Conservation (phyloP, 1,140 invertebrate species). For the Drosophila paulistorum region DNA sequence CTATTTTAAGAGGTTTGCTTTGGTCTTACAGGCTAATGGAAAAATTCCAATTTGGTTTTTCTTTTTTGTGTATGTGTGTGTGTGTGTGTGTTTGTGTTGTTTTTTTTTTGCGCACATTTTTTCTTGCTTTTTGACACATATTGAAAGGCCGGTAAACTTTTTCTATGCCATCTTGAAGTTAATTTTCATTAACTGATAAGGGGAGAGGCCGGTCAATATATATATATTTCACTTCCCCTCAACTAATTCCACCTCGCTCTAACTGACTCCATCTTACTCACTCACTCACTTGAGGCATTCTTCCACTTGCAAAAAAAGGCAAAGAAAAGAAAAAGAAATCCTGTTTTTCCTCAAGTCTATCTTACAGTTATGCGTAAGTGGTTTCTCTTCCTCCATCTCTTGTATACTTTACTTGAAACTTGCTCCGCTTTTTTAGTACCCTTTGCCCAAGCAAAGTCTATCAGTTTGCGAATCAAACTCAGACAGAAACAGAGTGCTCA, state of each 20-base stretch:
- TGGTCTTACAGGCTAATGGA: constrained; percentile 59
- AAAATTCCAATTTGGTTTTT: constrained; percentile 71
- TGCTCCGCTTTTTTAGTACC: constrained; percentile 63
- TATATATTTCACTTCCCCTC: neutral
- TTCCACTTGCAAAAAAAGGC: constrained; percentile 51
- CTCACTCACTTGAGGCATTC: constrained; percentile 12
- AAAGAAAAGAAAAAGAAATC: constrained; percentile 54
- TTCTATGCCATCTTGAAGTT: constrained; percentile 64
- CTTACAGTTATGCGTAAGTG: constrained; percentile 81
- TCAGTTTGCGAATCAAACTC: neutral
- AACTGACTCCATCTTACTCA: neutral
- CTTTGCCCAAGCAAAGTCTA: neutral
- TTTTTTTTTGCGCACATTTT: constrained; percentile 16
- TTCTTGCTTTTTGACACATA: constrained; percentile 65
- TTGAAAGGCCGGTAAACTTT: constrained; percentile 62
- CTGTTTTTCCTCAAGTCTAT: constrained; percentile 71
- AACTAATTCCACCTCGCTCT: neutral
- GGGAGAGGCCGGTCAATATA: constrained; percentile 36
- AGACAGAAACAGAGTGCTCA: neutral
- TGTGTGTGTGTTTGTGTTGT: constrained; percentile 30
- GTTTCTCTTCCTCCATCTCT: constrained; percentile 34
- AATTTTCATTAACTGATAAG: constrained; percentile 70
- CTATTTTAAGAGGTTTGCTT: constrained; percentile 65
- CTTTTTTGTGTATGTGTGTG: constrained; percentile 39
- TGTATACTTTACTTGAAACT: constrained; percentile 41